phyloP scores from a whole-genome alignment of 2,888 invertebrate genomes.

The Dryobotodes eremita region DNA sequence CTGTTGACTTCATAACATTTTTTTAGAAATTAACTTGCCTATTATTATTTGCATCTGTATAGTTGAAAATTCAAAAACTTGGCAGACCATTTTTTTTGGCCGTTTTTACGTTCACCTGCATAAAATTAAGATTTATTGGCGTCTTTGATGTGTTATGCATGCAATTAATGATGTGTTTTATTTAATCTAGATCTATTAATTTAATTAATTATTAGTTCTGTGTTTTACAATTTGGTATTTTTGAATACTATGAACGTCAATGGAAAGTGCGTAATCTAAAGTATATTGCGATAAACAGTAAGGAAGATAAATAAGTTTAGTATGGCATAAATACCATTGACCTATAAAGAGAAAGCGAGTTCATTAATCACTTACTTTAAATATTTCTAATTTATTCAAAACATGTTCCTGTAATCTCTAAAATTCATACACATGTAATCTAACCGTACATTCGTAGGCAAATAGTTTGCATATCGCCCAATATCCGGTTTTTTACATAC shows the following conservation, averaged over 20 bases:
- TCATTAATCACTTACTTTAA: background rate
- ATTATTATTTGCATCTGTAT: background rate
- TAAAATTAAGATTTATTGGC: background rate
- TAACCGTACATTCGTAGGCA: background rate
- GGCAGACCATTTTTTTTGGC: background rate
- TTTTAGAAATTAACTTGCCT: background rate
- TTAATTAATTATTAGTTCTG: background rate
- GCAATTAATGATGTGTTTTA: background rate
- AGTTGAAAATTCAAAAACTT: background rate
- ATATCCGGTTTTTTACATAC: background rate
- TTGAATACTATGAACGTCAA: background rate
- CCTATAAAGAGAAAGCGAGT: background rate
- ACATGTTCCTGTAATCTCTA: background rate
- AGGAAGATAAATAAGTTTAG: background rate
- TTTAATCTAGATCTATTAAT: background rate
- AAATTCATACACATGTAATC: conserved; percentile 13
- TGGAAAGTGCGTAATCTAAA: background rate
- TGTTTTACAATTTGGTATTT: background rate
- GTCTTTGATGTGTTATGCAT: background rate
- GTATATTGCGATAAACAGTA: background rate
- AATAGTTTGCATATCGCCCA: background rate
- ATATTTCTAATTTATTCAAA: conserved; percentile 24
- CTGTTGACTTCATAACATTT: background rate
- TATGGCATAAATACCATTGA: background rate
- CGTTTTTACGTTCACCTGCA: background rate